A percentile compares a stretch with the other conserved stretches of the same genome.
Conservation (phyloP, 2,888 invertebrate genomes). For the Catonia carolina region DNA sequence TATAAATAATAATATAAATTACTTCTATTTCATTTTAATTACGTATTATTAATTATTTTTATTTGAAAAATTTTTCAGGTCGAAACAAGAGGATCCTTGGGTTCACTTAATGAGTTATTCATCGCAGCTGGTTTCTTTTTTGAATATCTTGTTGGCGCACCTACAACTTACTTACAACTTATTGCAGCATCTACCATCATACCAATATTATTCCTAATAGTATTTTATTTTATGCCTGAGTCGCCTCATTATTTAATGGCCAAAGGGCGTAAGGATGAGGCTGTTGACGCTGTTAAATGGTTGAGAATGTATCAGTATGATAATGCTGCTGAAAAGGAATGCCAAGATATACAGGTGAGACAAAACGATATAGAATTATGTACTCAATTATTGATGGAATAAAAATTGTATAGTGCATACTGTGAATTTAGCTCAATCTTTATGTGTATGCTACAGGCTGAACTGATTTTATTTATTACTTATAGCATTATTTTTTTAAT, state of each 20-base stretch:
- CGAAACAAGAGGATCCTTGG: neutral
- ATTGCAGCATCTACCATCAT: neutral
- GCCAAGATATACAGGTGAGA: constrained; percentile 4
- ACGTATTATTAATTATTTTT: too few species aligned
- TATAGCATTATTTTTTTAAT: too few species aligned
- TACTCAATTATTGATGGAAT: too few species aligned
- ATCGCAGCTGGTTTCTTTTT: constrained; percentile 3
- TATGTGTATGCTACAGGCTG: too few species aligned
- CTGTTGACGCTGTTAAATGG: neutral
- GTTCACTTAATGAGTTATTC: constrained; percentile 7
- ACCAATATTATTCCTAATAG: neutral
- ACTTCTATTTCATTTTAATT: too few species aligned
- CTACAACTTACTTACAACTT: neutral
- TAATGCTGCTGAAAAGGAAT: neutral
- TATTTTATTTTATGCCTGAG: constrained; percentile 1
- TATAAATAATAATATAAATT: too few species aligned
- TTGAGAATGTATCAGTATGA: neutral
- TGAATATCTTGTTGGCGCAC: constrained; percentile 2
- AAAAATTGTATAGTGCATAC: too few species aligned
- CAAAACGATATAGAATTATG: too few species aligned
- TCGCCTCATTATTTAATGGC: constrained; percentile 1
- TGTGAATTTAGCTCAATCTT: too few species aligned
- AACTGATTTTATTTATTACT: too few species aligned
- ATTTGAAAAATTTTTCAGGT: too few species aligned
- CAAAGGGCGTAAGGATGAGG: neutral